Percentiles rank a stretch among this genome's conserved stretches.
These are phyloP conservation scores for Zootermopsis nevadensis DNA, from an alignment of 2,888 invertebrate genomes.

Conservation along the genomic window DNA sequence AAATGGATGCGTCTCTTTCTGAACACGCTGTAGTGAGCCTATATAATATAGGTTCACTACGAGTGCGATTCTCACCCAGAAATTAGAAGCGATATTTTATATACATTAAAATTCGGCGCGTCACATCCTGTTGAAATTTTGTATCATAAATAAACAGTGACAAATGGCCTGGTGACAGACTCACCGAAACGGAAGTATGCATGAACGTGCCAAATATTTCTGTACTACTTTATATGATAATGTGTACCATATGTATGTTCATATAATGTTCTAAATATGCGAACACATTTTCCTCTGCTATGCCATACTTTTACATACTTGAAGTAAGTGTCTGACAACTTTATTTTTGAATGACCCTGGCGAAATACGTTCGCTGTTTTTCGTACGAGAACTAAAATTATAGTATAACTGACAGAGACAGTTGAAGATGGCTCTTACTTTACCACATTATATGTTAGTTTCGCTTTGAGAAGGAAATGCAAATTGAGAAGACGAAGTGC, in stretches of 20 bases:
- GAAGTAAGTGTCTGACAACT: neutral
- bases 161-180: constrained; percentile 8
- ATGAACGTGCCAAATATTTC: neutral
- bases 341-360: neutral
- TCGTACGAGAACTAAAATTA: neutral
- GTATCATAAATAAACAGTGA: neutral
- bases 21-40: neutral
- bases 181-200: neutral
- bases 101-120: neutral
- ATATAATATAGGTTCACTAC: neutral
- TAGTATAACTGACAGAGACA: neutral
- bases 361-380: neutral
- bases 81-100: neutral
- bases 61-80: neutral
- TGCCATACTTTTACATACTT: neutral
- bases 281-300: neutral
- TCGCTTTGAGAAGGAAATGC: no score
- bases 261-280: constrained; percentile 1
- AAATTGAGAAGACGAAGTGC: no score
- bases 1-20: neutral
- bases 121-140: neutral
- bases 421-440: no score
- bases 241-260: neutral
- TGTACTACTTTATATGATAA: neutral
- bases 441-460: no score